Percentiles rank a stretch among this genome's conserved stretches.
phyloP scores from a whole-genome alignment of 1,140 invertebrate species.

The Elysia chlorotica region DNA sequence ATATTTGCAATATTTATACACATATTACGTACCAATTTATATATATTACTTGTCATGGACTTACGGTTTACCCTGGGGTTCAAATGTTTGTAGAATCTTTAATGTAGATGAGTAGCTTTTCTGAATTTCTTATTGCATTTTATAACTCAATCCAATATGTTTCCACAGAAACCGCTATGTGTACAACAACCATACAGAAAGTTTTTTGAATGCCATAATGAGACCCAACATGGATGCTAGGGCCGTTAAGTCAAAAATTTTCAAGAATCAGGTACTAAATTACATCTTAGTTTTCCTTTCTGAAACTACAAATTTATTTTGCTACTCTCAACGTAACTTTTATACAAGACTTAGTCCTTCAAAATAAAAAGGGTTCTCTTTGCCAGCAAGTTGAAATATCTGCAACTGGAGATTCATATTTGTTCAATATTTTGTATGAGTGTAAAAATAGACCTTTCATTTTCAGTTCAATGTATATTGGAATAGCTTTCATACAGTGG shows the following conservation, averaged over 20 bases:
- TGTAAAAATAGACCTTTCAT: background rate
- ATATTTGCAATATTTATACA: background rate
- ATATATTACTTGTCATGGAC: background rate
- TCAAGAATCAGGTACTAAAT: constrained; percentile 5
- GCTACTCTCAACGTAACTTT: background rate
- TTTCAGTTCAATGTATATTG: background rate
- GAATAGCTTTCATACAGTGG: too few relatives aligned
- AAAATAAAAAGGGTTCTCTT: background rate
- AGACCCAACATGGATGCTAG: constrained; percentile 5
- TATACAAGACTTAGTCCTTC: background rate
- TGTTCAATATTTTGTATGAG: background rate
- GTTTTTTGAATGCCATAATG: background rate
- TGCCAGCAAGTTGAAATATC: background rate
- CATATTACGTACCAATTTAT: background rate
- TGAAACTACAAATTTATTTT: background rate
- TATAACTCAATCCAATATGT: too few relatives aligned
- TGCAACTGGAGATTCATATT: background rate
- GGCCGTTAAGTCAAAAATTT: constrained; percentile 4
- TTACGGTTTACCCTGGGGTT: background rate
- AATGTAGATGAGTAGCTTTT: background rate
- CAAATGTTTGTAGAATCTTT: background rate
- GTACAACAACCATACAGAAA: constrained; percentile 4
- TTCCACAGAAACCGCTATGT: constrained; percentile 12
- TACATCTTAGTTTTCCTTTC: background rate
- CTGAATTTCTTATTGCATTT: background rate